These are phyloP conservation scores for Fissipunctia ypsillon DNA, from an alignment of 2,888 invertebrate species.

Conservation along the genomic window DNA sequence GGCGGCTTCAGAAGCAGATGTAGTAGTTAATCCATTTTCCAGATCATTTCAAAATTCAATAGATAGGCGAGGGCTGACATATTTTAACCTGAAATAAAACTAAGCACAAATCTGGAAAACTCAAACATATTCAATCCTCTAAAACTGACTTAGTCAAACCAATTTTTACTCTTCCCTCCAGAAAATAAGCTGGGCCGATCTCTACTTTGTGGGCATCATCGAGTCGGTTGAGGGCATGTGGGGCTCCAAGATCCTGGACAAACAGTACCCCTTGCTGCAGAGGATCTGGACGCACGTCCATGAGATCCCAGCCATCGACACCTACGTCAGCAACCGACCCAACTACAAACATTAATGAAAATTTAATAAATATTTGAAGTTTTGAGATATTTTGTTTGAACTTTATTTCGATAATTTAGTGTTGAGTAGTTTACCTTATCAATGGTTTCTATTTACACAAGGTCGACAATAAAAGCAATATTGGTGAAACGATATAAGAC, in stretches of 20 bases:
- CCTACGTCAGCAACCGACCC: conserved; percentile 72
- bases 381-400: background rate
- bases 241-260: conserved; percentile 66
- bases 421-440: background rate
- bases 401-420: background rate
- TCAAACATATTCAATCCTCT: too few species aligned
- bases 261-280: conserved; percentile 66
- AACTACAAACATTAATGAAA: conserved; percentile 59
- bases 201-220: conserved; percentile 72
- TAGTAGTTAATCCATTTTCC: too few species aligned
- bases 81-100: too few species aligned
- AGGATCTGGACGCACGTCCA: conserved; percentile 67
- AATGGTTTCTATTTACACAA: background rate
- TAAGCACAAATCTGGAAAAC: too few species aligned
- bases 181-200: conserved; percentile 70
- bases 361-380: conserved; percentile 25
- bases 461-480: background rate
- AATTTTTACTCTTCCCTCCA: background rate
- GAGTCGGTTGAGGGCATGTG: conserved; percentile 70
- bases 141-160: too few species aligned
- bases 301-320: conserved; percentile 70
- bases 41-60: too few species aligned
- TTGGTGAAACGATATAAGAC: background rate
- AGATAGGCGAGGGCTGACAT: too few species aligned
- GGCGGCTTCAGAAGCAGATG: too few species aligned